Evolutionary conservation across 2,888 invertebrate genomes (phyloP).

Genomic region (Escarpia spicata): DNA sequence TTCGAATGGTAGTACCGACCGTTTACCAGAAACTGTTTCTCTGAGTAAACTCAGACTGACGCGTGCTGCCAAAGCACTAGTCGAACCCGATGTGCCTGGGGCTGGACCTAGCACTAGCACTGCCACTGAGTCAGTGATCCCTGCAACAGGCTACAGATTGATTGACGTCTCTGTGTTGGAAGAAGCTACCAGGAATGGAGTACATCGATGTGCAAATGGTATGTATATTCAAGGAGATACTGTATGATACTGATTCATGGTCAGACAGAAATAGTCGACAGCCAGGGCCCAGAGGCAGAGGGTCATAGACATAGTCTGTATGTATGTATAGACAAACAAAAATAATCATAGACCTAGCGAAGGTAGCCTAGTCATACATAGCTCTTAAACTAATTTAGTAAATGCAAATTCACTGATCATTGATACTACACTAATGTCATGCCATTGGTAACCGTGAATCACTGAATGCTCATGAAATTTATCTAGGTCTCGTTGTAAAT

Average conservation of each 20-base stretch:
- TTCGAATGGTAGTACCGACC: too few relatives aligned
- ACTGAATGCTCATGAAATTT: not conserved
- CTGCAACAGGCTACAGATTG: not conserved
- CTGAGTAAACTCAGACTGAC: too few relatives aligned
- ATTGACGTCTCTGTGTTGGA: not conserved
- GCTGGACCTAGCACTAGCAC: not conserved
- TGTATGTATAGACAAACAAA: not conserved
- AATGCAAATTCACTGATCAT: not conserved
- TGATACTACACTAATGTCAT: not conserved
- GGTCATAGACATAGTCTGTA: not conserved
- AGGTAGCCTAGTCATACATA: not conserved
- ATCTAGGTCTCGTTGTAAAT: not conserved
- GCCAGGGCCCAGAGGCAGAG: not conserved
- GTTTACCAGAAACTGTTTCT: too few relatives aligned
- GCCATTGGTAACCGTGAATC: slow-evolving; percentile 1
- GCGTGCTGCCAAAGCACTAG: not conserved
- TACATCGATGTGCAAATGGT: slow-evolving; percentile 1
- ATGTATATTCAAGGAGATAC: not conserved
- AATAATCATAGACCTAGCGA: not conserved
- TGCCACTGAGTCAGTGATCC: not conserved
- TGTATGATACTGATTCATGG: not conserved
- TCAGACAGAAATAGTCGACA: slow-evolving; percentile 1
- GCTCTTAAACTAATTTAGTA: slow-evolving; percentile 1
- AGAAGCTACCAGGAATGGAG: not conserved
- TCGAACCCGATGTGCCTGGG: not conserved